Percentiles rank a stretch among this genome's conserved stretches.
phyloP scores from a whole-genome alignment of 2,888 invertebrate genomes.

The Ecdyonurus torrentis region DNA sequence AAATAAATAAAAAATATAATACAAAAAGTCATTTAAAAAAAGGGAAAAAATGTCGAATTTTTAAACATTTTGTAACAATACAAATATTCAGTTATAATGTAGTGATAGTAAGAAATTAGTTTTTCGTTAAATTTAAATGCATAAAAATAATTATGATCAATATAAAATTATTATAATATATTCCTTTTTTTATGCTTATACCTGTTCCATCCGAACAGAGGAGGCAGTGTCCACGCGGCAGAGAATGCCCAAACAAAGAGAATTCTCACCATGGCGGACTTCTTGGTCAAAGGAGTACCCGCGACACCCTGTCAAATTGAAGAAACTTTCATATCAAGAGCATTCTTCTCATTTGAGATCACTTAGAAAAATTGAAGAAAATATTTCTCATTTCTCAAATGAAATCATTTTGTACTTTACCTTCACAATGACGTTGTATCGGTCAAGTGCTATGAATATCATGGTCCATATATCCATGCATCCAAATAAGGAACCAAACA shows the following conservation, averaged over 20 bases:
- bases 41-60: no score
- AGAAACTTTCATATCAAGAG: background rate
- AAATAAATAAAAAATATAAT: slow-evolving; percentile 11
- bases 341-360: background rate
- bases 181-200: no score
- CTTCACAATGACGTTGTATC: slow-evolving; percentile 89
- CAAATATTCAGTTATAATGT: no score
- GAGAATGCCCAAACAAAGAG: slow-evolving; percentile 63
- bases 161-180: background rate
- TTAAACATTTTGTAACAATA: no score
- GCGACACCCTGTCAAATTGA: slow-evolving; percentile 41
- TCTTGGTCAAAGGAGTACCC: slow-evolving; percentile 68
- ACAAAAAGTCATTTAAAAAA: no score
- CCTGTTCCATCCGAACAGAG: slow-evolving; percentile 77
- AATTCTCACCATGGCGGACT: slow-evolving; percentile 60
- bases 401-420: slow-evolving; percentile 17
- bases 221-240: slow-evolving; percentile 62
- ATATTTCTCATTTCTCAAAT: background rate
- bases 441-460: slow-evolving; percentile 80
- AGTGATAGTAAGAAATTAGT: background rate
- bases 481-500: slow-evolving; percentile 76
- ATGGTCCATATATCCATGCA: slow-evolving; percentile 86
- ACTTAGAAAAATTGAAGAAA: background rate
- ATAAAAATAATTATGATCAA: background rate
- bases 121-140: background rate